Percentiles rank a stretch among this genome's conserved stretches.
Conservation (phyloP, 2,113 vertebrate genomes). For the Cromileptes altivelis region DNA sequence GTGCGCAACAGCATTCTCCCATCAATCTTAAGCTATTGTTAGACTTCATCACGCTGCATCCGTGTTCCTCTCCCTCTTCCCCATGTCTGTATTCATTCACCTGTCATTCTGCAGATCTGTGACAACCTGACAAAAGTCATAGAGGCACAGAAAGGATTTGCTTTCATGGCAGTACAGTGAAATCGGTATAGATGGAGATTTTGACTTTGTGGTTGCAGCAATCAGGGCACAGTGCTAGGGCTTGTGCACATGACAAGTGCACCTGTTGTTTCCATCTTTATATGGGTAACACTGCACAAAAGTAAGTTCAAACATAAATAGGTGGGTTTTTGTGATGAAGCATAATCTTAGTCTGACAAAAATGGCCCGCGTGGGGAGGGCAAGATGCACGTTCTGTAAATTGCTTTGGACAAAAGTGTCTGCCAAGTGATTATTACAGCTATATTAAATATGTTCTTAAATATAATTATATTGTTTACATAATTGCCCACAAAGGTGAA, state of each 20-base stretch:
- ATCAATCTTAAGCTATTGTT: slow-evolving; percentile 67
- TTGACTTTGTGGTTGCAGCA: too few species aligned
- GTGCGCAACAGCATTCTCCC: slow-evolving; percentile 54
- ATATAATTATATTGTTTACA: too few species aligned
- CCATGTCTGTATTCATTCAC: slow-evolving; percentile 5
- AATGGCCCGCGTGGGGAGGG: too few species aligned
- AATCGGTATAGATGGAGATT: neutral
- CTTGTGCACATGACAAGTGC: slow-evolving; percentile 1
- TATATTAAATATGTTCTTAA: too few species aligned
- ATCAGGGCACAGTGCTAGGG: too few species aligned
- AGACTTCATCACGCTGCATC: slow-evolving; percentile 44
- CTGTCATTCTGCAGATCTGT: slow-evolving; percentile 12
- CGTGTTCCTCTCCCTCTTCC: slow-evolving; percentile 7
- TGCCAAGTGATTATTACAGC: too few species aligned
- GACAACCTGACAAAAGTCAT: neutral
- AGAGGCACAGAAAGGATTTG: neutral
- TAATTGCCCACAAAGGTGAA: too few species aligned
- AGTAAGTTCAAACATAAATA: neutral
- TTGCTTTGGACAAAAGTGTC: too few species aligned
- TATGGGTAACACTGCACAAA: neutral
- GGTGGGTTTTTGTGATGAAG: neutral
- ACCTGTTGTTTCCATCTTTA: neutral
- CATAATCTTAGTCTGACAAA: neutral
- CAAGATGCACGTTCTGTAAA: too few species aligned
- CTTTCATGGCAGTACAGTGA: neutral